Percentiles rank a stretch among this genome's conserved stretches.
Conservation (phyloP, 2,888 invertebrate genomes). For the Pandemis corylana region DNA sequence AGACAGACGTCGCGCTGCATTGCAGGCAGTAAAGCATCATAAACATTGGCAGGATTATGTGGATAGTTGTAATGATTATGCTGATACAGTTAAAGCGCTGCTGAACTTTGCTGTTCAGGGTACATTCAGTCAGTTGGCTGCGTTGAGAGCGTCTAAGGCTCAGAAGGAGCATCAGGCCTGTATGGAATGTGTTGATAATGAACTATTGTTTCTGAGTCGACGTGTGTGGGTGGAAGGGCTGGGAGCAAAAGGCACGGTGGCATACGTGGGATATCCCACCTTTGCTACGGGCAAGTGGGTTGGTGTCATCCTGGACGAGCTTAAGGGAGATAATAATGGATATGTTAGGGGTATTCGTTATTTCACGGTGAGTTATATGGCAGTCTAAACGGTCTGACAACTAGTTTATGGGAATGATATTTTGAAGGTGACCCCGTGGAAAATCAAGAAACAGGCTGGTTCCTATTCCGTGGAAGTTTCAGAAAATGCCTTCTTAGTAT, state of each 20-base stretch:
- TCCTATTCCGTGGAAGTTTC: no score
- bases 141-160: not conserved
- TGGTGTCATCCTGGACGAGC: constrained; percentile 96
- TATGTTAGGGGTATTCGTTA: constrained; percentile 96
- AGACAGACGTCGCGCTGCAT: constrained; percentile 7
- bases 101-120: constrained; percentile 16
- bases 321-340: constrained; percentile 99
- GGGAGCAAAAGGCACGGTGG: constrained; percentile 94
- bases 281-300: constrained; percentile 98
- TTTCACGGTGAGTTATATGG: constrained; percentile 88
- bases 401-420: not conserved
- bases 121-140: constrained; percentile 6
- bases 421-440: no score
- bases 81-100: constrained; percentile 9
- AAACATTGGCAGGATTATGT: not conserved
- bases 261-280: constrained; percentile 95
- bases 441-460: no score
- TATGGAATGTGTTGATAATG: not conserved
- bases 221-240: constrained; percentile 94
- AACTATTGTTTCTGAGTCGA: constrained; percentile 89
- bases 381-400: not conserved
- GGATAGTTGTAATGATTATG: constrained; percentile 3
- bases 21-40: constrained; percentile 12
- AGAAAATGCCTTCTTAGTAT: no score
- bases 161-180: not conserved